Evolutionary conservation across 2,888 invertebrate genomes (phyloP).

Genomic region (Sturmia bella): DNA sequence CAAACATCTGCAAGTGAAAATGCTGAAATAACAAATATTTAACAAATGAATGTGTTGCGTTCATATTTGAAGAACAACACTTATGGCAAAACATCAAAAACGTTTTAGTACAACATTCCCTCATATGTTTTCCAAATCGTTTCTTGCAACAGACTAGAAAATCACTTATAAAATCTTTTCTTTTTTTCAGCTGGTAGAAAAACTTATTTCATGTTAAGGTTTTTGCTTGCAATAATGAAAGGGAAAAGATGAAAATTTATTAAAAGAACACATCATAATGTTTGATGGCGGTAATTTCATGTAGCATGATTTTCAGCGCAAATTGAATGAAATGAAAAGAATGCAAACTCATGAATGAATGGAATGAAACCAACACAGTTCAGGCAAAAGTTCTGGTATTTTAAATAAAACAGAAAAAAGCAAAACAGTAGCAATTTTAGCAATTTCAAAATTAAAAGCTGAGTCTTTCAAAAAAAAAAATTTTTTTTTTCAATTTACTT

Average conservation of each 20-base stretch:
- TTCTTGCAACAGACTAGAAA: constrained; percentile 9
- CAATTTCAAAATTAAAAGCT: too few species aligned
- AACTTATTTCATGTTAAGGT: constrained; percentile 13
- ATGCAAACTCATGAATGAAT: not conserved
- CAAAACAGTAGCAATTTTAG: too few species aligned
- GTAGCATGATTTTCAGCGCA: constrained; percentile 23
- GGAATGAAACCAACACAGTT: not conserved
- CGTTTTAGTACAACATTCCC: constrained; percentile 60
- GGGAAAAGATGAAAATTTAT: not conserved
- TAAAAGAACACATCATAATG: not conserved
- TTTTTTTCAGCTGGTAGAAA: not conserved
- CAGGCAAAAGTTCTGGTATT: not conserved
- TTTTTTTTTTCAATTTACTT: too few species aligned
- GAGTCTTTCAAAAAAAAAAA: too few species aligned
- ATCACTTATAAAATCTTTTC: constrained; percentile 26
- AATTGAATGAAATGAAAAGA: not conserved
- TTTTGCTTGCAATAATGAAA: not conserved
- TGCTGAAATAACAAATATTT: constrained; percentile 16
- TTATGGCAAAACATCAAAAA: constrained; percentile 61
- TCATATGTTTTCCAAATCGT: constrained; percentile 3
- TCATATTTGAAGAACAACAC: constrained; percentile 42
- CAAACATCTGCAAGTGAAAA: constrained; percentile 46
- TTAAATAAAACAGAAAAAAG: too few species aligned
- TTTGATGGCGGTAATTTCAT: constrained; percentile 22
- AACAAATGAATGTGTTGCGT: not conserved